Base-by-base conservation (phyloP, 2,888 invertebrate genomes). In the Drosophila dives region DNA sequence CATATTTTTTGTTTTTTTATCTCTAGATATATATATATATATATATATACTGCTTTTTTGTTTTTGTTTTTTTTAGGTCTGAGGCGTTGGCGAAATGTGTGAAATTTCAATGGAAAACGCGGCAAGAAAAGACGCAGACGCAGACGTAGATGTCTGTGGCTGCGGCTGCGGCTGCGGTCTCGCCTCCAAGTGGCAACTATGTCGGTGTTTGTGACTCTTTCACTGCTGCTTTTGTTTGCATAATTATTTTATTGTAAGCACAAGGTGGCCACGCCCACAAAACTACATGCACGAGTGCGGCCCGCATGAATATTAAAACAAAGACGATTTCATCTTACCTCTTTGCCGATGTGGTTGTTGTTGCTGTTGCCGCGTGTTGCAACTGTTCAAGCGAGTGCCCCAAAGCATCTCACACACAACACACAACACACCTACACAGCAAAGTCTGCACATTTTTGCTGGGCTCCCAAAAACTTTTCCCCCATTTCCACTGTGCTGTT, bases 221-320 rank as follows among this genome's bases (percentile, higher is more conserved):
- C 42, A 26, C 54, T 65, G 65, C 51, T 67, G 64, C 77, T 67
- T 75, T 71, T 84, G 86, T 84, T 85, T 86, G 83, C 86, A 88
- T 88, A 88, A 86, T 86, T 88, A 86, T 86, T 85, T 86, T 82
- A 86, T 86, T 86, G 77, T 77, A 72, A 71, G 70, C 71, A 69
- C 51, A 11, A 55, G 64, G 64, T 49, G 26, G 33, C 64, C 72
- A 77, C 80, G 73, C 78, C 71, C 79, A 68, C 58, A 64, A 64
- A 70, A 70, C 79, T 75, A 79, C 59, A 72, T 71, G 79, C 79
- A 64, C 67, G 75, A 68, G 38, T 65, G 75, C 60, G 65, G 65
- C 73, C 77, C 86, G 76, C 83, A 85, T 86, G 86, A 86, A 86
- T 87, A 86, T 85, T 81, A 80, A 86, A 85, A 77, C 75, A 81